Conservation (phyloP, 2,888 invertebrate species). For the Periphyllus acericola region DNA sequence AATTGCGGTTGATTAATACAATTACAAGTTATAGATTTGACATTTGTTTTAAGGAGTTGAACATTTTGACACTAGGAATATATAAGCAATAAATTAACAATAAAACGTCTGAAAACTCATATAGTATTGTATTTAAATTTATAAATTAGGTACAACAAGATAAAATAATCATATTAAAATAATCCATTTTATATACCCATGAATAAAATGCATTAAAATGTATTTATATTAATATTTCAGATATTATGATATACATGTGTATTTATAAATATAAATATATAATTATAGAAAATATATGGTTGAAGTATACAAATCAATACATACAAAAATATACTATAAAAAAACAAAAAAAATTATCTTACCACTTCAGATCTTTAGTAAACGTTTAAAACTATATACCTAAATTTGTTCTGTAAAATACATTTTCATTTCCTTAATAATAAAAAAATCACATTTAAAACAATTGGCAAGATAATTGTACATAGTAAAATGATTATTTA, state of each 20-base stretch:
- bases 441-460: constrained; percentile 44
- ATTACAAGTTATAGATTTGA: too few species aligned
- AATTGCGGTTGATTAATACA: too few species aligned
- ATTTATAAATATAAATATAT: background rate
- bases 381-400: background rate
- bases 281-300: background rate
- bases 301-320: constrained; percentile 32
- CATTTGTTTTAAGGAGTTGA: too few species aligned
- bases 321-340: constrained; percentile 33
- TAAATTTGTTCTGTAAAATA: constrained; percentile 39
- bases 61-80: too few species aligned
- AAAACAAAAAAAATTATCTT: constrained; percentile 42
- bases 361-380: constrained; percentile 48
- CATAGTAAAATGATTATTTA: background rate
- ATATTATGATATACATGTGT: background rate
- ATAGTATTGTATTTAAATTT: background rate
- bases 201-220: background rate
- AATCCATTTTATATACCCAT: background rate
- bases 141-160: constrained; percentile 16
- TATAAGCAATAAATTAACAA: too few species aligned
- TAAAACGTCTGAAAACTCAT: background rate
- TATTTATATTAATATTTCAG: background rate
- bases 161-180: constrained; percentile 29
- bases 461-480: constrained; percentile 38
- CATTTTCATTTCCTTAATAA: constrained; percentile 2